Percentiles rank a stretch among this genome's conserved stretches.
phyloP scores from a whole-genome alignment of 2,797 vertebrate species.

The Aplochiton taeniatus region DNA sequence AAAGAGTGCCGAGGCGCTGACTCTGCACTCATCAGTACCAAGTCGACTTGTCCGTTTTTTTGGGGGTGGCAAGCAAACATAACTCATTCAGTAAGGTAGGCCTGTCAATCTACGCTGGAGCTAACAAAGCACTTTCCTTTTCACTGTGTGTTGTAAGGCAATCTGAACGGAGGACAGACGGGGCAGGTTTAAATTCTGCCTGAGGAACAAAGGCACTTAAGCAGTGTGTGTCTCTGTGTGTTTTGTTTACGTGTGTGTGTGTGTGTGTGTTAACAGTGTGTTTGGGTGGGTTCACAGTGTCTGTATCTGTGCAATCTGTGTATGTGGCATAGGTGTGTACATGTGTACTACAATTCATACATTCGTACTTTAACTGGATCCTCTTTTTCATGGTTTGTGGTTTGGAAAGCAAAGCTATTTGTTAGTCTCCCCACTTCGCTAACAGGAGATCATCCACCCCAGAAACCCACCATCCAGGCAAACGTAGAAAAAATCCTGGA shows the following conservation, averaged over 20 bases:
- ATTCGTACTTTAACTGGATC: constrained; percentile 36
- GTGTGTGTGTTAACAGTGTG: constrained; percentile 24
- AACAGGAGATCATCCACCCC: constrained; percentile 33
- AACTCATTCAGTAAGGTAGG: constrained; percentile 75
- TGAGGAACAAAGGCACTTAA: constrained; percentile 58
- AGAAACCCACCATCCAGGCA: constrained; percentile 34
- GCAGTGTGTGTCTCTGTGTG: constrained; percentile 22
- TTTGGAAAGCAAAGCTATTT: constrained; percentile 16
- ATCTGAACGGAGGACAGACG: constrained; percentile 56
- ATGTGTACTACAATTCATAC: constrained; percentile 28
- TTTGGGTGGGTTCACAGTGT: constrained; percentile 26
- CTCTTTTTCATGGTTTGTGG: constrained; percentile 9
- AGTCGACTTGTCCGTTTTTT: constrained; percentile 62
- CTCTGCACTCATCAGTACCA: constrained; percentile 61
- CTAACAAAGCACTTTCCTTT: constrained; percentile 59
- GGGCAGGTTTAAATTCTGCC: constrained; percentile 48
- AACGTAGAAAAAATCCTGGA: constrained; percentile 40
- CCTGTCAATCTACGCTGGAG: constrained; percentile 73
- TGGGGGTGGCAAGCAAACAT: constrained; percentile 54
- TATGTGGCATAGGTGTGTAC: constrained; percentile 39
- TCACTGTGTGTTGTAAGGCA: constrained; percentile 59
- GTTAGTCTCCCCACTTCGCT: constrained; percentile 30
- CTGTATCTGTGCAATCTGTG: constrained; percentile 27
- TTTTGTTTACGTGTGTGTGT: constrained; percentile 39
- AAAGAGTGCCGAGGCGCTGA: constrained; percentile 64